Conservation (phyloP, 1,140 invertebrate genomes). For the Bathynomus jamesi region DNA sequence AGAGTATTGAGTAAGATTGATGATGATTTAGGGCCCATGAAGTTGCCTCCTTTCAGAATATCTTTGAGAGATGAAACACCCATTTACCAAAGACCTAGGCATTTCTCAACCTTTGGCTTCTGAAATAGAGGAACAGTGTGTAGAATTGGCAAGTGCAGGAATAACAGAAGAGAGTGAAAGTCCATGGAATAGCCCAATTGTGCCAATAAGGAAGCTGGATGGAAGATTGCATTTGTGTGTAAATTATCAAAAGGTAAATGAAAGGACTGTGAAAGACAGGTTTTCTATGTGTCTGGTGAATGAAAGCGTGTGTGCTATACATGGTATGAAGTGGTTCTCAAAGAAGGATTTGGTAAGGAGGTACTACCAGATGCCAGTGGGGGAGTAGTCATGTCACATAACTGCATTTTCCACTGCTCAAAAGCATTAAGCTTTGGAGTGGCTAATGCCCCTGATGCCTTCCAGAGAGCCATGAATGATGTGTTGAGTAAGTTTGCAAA, state of each 20-base stretch:
- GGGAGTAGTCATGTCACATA: not conserved
- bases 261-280: constrained; percentile 4
- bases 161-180: not conserved
- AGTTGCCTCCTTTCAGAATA: not conserved
- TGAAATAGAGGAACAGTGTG: constrained; percentile 11
- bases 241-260: not conserved
- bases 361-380: constrained; percentile 9
- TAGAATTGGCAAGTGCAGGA: constrained; percentile 7
- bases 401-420: constrained; percentile 11
- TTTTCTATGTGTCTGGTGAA: constrained; percentile 1
- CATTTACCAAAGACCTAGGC: constrained; percentile 4
- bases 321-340: constrained; percentile 9
- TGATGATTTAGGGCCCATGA: not conserved
- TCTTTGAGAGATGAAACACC: not conserved
- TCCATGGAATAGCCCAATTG: constrained; percentile 5
- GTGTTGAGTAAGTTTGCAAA: no score
- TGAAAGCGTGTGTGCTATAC: constrained; percentile 1
- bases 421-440: no score
- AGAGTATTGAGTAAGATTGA: not conserved
- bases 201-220: constrained; percentile 1
- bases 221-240: constrained; percentile 12
- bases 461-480: no score
- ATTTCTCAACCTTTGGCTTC: not conserved
- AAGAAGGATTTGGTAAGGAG: constrained; percentile 1
- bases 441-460: no score